Evolutionary conservation across 2,888 invertebrate genomes (phyloP).

Genomic region (Empis stercorea): DNA sequence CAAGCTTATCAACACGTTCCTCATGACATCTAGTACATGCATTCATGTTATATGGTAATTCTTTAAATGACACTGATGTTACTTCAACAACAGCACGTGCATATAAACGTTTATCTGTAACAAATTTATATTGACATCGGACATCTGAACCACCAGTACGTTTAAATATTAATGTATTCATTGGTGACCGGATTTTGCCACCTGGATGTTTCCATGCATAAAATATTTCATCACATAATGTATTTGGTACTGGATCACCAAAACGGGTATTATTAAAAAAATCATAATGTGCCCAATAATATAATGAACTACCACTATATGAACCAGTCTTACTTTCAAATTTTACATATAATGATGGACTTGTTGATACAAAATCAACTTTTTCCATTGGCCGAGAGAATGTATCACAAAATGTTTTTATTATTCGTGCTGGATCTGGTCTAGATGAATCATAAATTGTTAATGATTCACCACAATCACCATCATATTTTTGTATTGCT

Average conservation of each 20-base stretch:
- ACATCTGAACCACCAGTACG: slow-evolving; percentile 61
- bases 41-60: slow-evolving; percentile 63
- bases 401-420: slow-evolving; percentile 89
- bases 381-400: slow-evolving; percentile 89
- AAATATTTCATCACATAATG: slow-evolving; percentile 77
- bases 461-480: slow-evolving; percentile 80
- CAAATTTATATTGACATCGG: slow-evolving; percentile 69
- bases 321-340: slow-evolving; percentile 88
- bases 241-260: slow-evolving; percentile 68
- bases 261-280: slow-evolving; percentile 84
- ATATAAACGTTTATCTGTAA: slow-evolving; percentile 68
- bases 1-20: slow-evolving; percentile 70
- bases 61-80: slow-evolving; percentile 71
- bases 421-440: slow-evolving; percentile 79
- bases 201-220: slow-evolving; percentile 69
- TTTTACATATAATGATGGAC: slow-evolving; percentile 72
- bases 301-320: slow-evolving; percentile 85
- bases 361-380: slow-evolving; percentile 81
- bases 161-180: slow-evolving; percentile 80
- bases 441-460: slow-evolving; percentile 80
- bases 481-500: slow-evolving; percentile 72
- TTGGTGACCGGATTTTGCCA: slow-evolving; percentile 66
- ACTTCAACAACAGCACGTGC: slow-evolving; percentile 66
- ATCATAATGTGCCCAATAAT: slow-evolving; percentile 90
- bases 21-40: slow-evolving; percentile 77